These are phyloP conservation scores for Anguilla pacifica DNA, from an alignment of 2,797 vertebrate species.

Conservation along the genomic window DNA sequence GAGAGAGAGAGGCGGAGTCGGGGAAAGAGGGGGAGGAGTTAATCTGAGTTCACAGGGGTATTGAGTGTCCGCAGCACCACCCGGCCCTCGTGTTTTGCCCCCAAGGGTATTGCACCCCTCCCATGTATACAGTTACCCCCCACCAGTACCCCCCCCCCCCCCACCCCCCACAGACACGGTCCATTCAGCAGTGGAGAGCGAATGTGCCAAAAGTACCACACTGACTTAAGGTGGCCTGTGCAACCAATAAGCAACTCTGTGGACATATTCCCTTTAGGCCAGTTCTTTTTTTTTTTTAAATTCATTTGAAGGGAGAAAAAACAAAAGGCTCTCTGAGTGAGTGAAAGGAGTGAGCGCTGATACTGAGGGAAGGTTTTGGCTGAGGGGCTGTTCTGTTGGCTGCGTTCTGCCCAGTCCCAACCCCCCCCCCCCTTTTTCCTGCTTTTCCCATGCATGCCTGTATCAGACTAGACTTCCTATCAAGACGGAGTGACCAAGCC, in stretches of 20 bases:
- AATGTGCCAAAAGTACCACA: background rate
- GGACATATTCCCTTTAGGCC: background rate
- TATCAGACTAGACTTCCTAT: background rate
- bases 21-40: slow-evolving; percentile 33
- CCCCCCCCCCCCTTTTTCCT: background rate
- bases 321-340: background rate
- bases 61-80: slow-evolving; percentile 11
- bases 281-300: background rate
- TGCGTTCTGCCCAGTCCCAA: background rate
- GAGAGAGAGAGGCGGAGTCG: slow-evolving; percentile 40
- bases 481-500: background rate
- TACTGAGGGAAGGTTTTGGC: background rate
- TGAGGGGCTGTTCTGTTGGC: background rate
- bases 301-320: background rate
- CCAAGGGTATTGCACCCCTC: background rate
- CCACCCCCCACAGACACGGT: background rate
- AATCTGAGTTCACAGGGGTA: slow-evolving; percentile 29
- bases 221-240: background rate
- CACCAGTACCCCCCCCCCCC: background rate
- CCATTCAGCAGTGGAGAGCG: background rate
- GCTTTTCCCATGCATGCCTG: background rate
- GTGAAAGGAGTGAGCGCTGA: background rate
- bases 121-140: background rate
- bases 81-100: background rate
- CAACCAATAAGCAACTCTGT: background rate